Percentiles rank a stretch among this genome's conserved stretches.
phyloP scores from a whole-genome alignment of 2,888 invertebrate genomes.

The Zygothrica quintamaculata region DNA sequence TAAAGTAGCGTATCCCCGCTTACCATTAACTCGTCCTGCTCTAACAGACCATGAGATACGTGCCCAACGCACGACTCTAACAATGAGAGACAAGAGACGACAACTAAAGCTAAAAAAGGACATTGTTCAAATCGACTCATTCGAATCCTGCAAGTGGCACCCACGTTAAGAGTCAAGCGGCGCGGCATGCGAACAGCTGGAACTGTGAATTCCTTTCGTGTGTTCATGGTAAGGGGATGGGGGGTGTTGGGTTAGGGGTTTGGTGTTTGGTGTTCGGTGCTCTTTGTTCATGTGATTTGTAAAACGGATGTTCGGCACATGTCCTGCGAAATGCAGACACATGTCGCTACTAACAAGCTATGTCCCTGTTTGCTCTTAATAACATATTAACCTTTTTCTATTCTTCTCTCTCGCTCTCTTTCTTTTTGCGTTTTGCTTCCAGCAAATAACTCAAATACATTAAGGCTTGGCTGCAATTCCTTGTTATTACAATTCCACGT shows the following conservation, averaged over 20 bases:
- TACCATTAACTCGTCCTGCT: slow-evolving; percentile 46
- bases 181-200: slow-evolving; percentile 29
- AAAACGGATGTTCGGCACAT: slow-evolving; percentile 68
- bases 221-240: too few relatives aligned
- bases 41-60: slow-evolving; percentile 66
- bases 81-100: slow-evolving; percentile 30
- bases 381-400: slow-evolving; percentile 20
- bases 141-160: slow-evolving; percentile 2
- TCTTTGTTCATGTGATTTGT: slow-evolving; percentile 56
- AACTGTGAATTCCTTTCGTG: slow-evolving; percentile 42
- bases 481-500: slow-evolving; percentile 23
- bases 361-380: slow-evolving; percentile 4
- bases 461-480: slow-evolving; percentile 31
- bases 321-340: slow-evolving; percentile 57
- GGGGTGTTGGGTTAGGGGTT: too few relatives aligned
- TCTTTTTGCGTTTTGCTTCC: slow-evolving; percentile 1
- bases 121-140: not conserved
- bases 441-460: slow-evolving; percentile 36
- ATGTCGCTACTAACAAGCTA: slow-evolving; percentile 58
- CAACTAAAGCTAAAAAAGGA: not conserved
- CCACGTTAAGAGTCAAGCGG: slow-evolving; percentile 13
- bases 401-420: slow-evolving; percentile 15
- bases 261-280: too few relatives aligned
- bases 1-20: slow-evolving; percentile 32
- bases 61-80: slow-evolving; percentile 38